Evolutionary conservation across 2,888 invertebrate genomes (phyloP), one percentile per base, ranked within the genome.

Genomic region (Hypena proboscidalis): DNA sequence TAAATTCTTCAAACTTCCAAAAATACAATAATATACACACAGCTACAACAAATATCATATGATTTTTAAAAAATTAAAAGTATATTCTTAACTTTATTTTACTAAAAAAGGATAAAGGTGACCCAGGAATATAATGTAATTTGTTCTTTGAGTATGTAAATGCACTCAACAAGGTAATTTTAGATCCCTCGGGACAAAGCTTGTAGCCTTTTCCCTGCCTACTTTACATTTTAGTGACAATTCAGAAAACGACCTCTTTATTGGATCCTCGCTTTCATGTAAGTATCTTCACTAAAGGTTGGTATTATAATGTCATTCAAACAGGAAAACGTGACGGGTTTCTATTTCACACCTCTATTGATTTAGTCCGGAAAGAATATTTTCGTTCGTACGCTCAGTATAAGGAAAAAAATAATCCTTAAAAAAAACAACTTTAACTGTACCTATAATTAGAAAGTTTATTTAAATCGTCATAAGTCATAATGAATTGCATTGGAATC

Each of bases 131-230:
- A 14, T 19, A 21, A 21, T 7, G 6, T 14, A n/a, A 27, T 14
- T 26, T 26, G 14, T 11, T 36, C 34, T 34, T 40, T 47, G 27
- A 46, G 33, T 44, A 56, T 47, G 51, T 37, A 44, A 52, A 54
- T 48, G 40, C 39, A 42, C 42, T 36, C 38, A 47, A 45, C 29
- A 27, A 32, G 17, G 23, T 45, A 42, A 44, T 22, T 37, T 31
- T 15, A 32, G 25, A 37, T 20, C 46, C 23, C 35, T 33, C 27
- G 32, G 37, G 11, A 34, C 21, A 27, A 45, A 35, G 39, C 22
- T 29, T 33, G 26, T 42, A 43, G 36, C 45, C 49, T 23, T 50
- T 52, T 49, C 41, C 40, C 35, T 42, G 40, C 9, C 33, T 33
- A 45, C 35, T 43, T 48, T 48, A 42, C 41, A 39, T 47, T 31